phyloP scores from a whole-genome alignment of 53 echinoderm and acorn worm genomes.

The Astropecten irregularis region DNA sequence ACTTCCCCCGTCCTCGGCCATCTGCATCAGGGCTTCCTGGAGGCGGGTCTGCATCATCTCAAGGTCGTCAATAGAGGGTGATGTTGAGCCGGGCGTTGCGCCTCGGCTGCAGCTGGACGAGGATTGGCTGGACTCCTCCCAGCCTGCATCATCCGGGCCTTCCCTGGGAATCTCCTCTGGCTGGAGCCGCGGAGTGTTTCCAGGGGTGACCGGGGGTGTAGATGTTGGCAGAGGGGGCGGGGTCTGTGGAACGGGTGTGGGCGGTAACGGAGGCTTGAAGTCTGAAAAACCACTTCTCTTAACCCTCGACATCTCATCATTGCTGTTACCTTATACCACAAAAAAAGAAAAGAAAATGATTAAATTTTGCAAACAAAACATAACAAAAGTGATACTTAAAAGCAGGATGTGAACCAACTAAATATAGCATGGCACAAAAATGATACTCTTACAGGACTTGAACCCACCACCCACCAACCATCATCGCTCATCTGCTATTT shows the following conservation, averaged over 20 bases:
- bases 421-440: too few relatives aligned
- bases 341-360: too few relatives aligned
- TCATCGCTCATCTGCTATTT: too few relatives aligned
- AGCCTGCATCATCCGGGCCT: background rate
- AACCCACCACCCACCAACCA: too few relatives aligned
- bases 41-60: slow-evolving; percentile 31
- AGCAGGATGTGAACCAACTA: too few relatives aligned
- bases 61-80: slow-evolving; percentile 45
- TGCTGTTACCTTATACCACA: too few relatives aligned
- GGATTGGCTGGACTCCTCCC: slow-evolving; percentile 41
- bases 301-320: too few relatives aligned
- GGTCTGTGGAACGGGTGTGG: slow-evolving; percentile 53
- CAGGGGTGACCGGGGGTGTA: slow-evolving; percentile 75
- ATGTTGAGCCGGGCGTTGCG: slow-evolving; percentile 13
- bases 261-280: slow-evolving; percentile 65
- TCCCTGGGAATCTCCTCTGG: slow-evolving; percentile 10
- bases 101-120: slow-evolving; percentile 31
- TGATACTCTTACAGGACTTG: too few relatives aligned
- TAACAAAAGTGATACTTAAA: too few relatives aligned
- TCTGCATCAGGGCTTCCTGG: slow-evolving; percentile 51
- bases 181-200: slow-evolving; percentile 50
- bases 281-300: slow-evolving; percentile 7
- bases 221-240: slow-evolving; percentile 74
- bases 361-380: too few relatives aligned
- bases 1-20: slow-evolving; percentile 44